Conservation (phyloP, 2,888 invertebrate species). For the Anaspis maculata region DNA sequence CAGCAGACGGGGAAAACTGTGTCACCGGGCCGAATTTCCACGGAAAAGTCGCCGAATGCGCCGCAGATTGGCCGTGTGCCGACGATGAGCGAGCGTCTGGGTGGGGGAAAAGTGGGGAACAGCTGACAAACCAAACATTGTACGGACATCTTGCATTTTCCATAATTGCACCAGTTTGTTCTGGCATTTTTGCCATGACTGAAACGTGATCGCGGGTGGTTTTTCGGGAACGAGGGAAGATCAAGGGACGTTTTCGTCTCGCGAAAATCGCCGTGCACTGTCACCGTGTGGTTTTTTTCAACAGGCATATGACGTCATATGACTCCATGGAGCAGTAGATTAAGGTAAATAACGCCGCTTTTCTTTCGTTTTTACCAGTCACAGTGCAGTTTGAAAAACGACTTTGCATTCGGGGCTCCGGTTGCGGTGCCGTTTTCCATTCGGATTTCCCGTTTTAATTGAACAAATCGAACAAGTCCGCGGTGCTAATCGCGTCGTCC, state of each 20-base stretch:
- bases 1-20: slow-evolving; percentile 9
- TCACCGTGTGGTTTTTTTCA: slow-evolving; percentile 33
- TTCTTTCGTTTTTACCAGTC: slow-evolving; percentile 12
- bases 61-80: too few relatives aligned
- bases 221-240: too few relatives aligned
- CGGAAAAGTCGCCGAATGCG: slow-evolving; percentile 26
- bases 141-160: slow-evolving; percentile 38
- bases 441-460: slow-evolving; percentile 19
- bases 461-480: slow-evolving; percentile 19
- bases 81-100: too few relatives aligned
- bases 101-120: slow-evolving; percentile 35
- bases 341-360: slow-evolving; percentile 35
- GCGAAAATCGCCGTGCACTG: slow-evolving; percentile 22
- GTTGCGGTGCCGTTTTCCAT: too few relatives aligned
- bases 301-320: slow-evolving; percentile 40
- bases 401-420: neutral
- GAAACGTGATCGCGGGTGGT: slow-evolving; percentile 34
- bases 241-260: slow-evolving; percentile 26
- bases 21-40: slow-evolving; percentile 24
- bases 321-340: slow-evolving; percentile 38
- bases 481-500: slow-evolving; percentile 23
- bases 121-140: slow-evolving; percentile 40
- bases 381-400: neutral
- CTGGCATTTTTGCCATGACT: slow-evolving; percentile 34
- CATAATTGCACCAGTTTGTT: slow-evolving; percentile 25